Conservation (phyloP, 2,888 invertebrate species). For the Agonopterix heracliana region DNA sequence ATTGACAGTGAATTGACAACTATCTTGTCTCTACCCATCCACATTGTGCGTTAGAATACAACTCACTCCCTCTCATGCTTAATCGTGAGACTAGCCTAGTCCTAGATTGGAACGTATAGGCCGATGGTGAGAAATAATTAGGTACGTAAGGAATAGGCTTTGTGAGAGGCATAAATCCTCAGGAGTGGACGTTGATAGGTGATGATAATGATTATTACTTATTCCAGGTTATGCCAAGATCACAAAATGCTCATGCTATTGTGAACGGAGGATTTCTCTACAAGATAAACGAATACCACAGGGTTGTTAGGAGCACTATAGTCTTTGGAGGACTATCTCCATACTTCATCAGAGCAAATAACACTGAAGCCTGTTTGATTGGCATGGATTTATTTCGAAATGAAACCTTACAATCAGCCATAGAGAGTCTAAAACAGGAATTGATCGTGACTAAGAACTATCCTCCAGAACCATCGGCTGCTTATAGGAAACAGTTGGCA, state of each 20-base stretch:
- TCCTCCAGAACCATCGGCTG: conserved; percentile 73
- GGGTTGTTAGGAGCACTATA: conserved; percentile 47
- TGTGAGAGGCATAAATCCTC: no score
- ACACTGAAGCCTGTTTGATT: conserved; percentile 66
- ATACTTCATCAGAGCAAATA: conserved; percentile 56
- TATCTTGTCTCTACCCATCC: no score
- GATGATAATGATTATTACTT: background rate
- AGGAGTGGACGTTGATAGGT: no score
- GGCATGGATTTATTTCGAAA: conserved; percentile 58
- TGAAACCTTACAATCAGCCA: conserved; percentile 50
- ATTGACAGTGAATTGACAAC: no score
- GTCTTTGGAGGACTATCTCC: conserved; percentile 77
- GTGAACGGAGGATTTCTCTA: conserved; percentile 85
- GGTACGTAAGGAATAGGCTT: no score
- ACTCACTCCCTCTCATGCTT: no score
- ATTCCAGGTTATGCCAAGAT: conserved; percentile 81
- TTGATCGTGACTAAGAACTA: conserved; percentile 28
- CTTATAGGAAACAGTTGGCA: conserved; percentile 77
- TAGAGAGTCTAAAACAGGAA: conserved; percentile 36
- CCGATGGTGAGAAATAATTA: no score
- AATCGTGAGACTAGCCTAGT: no score
- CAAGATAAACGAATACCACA: conserved; percentile 62
- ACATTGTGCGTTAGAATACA: no score
- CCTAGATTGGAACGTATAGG: no score
- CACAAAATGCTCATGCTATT: conserved; percentile 84